Conservation (phyloP, 2,113 vertebrate genomes). For the Paralichthys olivaceus region DNA sequence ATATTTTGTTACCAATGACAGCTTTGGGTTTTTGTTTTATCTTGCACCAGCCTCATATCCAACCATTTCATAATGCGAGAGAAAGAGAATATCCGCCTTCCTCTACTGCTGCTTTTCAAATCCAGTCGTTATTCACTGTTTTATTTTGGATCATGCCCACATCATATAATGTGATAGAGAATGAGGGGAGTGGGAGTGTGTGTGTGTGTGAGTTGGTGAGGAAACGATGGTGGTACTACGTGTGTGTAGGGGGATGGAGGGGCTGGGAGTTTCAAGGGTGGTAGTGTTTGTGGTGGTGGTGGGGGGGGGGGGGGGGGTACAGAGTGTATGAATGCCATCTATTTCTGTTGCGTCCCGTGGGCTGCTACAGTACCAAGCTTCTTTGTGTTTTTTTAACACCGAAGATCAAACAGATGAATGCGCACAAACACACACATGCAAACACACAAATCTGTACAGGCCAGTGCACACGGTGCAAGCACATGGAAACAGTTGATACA, state of each 20-base stretch:
- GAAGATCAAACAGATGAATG: constrained; percentile 65
- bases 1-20: constrained; percentile 48
- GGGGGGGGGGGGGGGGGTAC: constrained; percentile 28
- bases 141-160: constrained; percentile 72
- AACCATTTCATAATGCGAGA: constrained; percentile 47
- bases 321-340: constrained; percentile 68
- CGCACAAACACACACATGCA: constrained; percentile 10
- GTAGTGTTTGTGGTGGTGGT: background rate
- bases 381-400: constrained; percentile 66
- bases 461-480: constrained; percentile 3
- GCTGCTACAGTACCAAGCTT: constrained; percentile 63
- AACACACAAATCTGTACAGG: constrained; percentile 2
- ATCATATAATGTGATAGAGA: constrained; percentile 68
- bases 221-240: constrained; percentile 29
- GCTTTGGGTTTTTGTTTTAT: constrained; percentile 44
- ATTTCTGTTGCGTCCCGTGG: constrained; percentile 75
- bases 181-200: constrained; percentile 61
- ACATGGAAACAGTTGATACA: background rate
- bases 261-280: constrained; percentile 29
- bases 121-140: constrained; percentile 60
- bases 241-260: background rate
- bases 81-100: constrained; percentile 44
- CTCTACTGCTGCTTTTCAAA: constrained; percentile 58
- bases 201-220: constrained; percentile 49
- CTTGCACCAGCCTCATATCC: constrained; percentile 41